Base-by-base conservation (phyloP, 2,113 vertebrate species). In the Hepsetus odoe region DNA sequence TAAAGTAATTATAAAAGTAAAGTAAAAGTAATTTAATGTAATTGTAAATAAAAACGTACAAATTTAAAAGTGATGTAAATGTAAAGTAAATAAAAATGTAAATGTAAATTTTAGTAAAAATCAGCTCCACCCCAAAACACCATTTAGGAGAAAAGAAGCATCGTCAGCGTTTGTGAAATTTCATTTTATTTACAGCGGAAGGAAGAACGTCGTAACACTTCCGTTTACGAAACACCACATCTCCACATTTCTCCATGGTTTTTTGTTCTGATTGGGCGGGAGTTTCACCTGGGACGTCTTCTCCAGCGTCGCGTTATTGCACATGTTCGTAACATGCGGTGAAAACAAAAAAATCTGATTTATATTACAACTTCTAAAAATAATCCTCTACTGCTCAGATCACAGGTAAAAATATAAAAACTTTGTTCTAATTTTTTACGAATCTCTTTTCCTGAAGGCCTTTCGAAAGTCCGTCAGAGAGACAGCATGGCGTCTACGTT, bases 131-230 rank as follows among this genome's bases (percentile, higher is more conserved):
- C 35, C 35, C 4, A 4, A 38, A 38, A 4, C 9, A 9, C 35
- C 35, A 38, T 38, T 9, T 38, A 9, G 4, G 35, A 42, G 12
- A 42, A 2, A 11, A 5, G 12, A 42, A 6, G 12, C 9, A 11
- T 42, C 3, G 12, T 5, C 3, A 42, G 9, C 3, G 12, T 5
- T 42, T 3, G 40, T 42, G n/a, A n/a, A n/a, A n/a, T 3, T 42
- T 42, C 2, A 44, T 49, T 69, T 73, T 61, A 49, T 75, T 79
- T 71, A 76, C 24, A 82, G 64, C 72, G 53, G 61, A 49, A 35
- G n/a, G n/a, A n/a, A 38, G 1, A 33, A 71, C 35, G 12, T 8
- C 7, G 59, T 38, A 80, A 76, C 38, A 68, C 73, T 76, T 62
- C 59, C 61, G 49, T 49, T 20, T 61, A 16, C 51, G 11, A 20